Conservation (phyloP, 2,888 invertebrate species). For the Yponomeuta evonymella region DNA sequence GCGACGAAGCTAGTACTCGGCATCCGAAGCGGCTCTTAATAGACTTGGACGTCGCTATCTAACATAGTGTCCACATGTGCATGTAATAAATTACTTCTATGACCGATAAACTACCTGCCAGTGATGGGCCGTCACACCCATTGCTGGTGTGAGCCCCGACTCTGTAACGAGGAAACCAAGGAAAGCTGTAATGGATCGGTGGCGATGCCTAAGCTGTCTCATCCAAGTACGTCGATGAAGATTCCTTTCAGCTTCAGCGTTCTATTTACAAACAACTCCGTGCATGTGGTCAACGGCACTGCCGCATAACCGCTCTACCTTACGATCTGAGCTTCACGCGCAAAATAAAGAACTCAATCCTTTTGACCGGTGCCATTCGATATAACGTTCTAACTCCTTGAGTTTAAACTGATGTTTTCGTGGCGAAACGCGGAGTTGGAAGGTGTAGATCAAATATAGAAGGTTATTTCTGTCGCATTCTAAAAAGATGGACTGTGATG, state of each 20-base stretch:
- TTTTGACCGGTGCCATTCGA: slow-evolving; percentile 27
- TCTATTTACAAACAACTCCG: slow-evolving; percentile 73
- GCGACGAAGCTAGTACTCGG: slow-evolving; percentile 31
- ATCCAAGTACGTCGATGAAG: slow-evolving; percentile 4
- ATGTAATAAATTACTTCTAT: slow-evolving; percentile 16
- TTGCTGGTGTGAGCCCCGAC: neutral
- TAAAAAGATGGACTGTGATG: slow-evolving; percentile 75
- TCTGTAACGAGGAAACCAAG: slow-evolving; percentile 10
- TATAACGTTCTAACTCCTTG: slow-evolving; percentile 21
- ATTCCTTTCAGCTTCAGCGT: slow-evolving; percentile 27
- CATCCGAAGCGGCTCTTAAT: slow-evolving; percentile 38
- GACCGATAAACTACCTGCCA: slow-evolving; percentile 14
- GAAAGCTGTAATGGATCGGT: slow-evolving; percentile 5
- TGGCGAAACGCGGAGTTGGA: slow-evolving; percentile 35
- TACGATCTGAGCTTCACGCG: slow-evolving; percentile 57
- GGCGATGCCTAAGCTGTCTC: neutral
- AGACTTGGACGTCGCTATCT: slow-evolving; percentile 49
- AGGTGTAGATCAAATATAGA: slow-evolving; percentile 72
- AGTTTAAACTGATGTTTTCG: slow-evolving; percentile 28
- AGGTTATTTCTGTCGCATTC: slow-evolving; percentile 76
- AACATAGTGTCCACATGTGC: slow-evolving; percentile 24
- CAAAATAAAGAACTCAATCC: slow-evolving; percentile 45
- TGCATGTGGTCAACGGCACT: slow-evolving; percentile 75
- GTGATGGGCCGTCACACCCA: neutral
- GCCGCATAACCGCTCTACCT: slow-evolving; percentile 69